Conservation (phyloP, 1,140 invertebrate species). For the Drosophila ogumai region DNA sequence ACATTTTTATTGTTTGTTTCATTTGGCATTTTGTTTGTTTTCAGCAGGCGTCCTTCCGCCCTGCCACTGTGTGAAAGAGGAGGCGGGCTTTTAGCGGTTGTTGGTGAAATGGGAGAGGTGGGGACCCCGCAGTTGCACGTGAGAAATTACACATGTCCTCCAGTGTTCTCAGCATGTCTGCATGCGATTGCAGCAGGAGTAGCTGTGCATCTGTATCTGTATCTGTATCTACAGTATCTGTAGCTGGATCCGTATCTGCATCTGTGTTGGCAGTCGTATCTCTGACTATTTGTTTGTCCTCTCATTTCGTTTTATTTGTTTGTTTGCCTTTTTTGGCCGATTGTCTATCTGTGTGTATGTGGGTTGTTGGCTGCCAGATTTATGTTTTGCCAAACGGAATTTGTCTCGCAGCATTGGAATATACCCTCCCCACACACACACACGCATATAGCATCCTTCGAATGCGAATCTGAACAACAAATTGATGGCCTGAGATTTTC, state of each 20-base stretch:
- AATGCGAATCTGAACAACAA: conserved; percentile 40
- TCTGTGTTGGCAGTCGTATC: conserved; percentile 14
- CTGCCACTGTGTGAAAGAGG: not conserved
- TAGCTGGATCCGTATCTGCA: conserved; percentile 22
- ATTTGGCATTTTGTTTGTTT: conserved; percentile 61
- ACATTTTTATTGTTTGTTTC: conserved; percentile 74
- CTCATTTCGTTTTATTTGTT: conserved; percentile 42
- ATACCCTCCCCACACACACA: not conserved
- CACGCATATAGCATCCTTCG: conserved; percentile 12
- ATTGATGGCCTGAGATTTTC: conserved; percentile 76
- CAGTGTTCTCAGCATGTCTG: conserved; percentile 58
- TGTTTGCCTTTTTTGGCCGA: conserved; percentile 17
- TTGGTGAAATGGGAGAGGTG: not conserved
- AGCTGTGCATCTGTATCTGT: conserved; percentile 17
- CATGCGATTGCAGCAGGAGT: conserved; percentile 44
- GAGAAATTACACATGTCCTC: conserved; percentile 81
- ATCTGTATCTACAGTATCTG: conserved; percentile 8
- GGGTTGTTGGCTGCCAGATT: conserved; percentile 49
- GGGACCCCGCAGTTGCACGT: conserved; percentile 60
- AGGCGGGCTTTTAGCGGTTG: not conserved
- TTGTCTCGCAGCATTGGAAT: conserved; percentile 40
- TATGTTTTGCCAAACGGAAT: conserved; percentile 68
- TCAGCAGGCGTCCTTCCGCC: conserved; percentile 33
- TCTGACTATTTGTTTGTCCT: conserved; percentile 58
- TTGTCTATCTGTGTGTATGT: conserved; percentile 5